Base-by-base conservation (phyloP, 1,140 invertebrate genomes). In the Tetragonula clypearis region DNA sequence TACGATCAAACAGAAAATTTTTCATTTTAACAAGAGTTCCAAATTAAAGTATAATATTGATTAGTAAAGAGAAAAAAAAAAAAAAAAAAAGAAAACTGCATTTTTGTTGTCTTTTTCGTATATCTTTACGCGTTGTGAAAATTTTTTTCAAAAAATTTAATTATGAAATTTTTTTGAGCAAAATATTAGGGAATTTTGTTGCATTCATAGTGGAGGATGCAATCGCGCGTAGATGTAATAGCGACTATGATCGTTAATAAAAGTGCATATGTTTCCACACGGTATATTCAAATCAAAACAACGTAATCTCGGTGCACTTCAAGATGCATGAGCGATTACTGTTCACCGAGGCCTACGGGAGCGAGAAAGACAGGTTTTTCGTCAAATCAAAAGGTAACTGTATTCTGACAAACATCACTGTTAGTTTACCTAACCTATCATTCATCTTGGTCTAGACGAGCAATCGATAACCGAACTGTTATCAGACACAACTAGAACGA, bases 271-370 rank as follows among this genome's bases (percentile, higher is more conserved):
- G 69, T 60, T 81, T 56, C 79, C 56, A 12, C 11, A 30, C 56
- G 65, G 23, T 72, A 49, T 49, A 79, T 62, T 79, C 26, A 53
- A 79, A 72, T 84, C 15, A 55, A 84, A 79, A 35, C 41, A 56
- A 79, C 55, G 12, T 84, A 62, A 79, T 72, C 41, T 49, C 23
- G 35, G 30, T 83, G 19, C 58, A 41, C 5, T 21, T 65, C 79
- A 77, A 76, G 21, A 87, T 87, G 86, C 60, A 78, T 26, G 79
- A 87, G 14, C 72, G 75, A 74, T 72, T 90, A 15, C 12, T 90
- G 23, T 90, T 86, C 72, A 86, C 53, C 8, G 90, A 90, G 75
- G 78, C 35, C 15, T 90, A 87, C 56, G 90, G 84, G 21, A 84
- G 79, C 11, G 87, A 88, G 76, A 83, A 75, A 30, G 65, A 85